Evolutionary conservation across 2,888 invertebrate species (phyloP).

Genomic region (Mechanitis mazaeus): DNA sequence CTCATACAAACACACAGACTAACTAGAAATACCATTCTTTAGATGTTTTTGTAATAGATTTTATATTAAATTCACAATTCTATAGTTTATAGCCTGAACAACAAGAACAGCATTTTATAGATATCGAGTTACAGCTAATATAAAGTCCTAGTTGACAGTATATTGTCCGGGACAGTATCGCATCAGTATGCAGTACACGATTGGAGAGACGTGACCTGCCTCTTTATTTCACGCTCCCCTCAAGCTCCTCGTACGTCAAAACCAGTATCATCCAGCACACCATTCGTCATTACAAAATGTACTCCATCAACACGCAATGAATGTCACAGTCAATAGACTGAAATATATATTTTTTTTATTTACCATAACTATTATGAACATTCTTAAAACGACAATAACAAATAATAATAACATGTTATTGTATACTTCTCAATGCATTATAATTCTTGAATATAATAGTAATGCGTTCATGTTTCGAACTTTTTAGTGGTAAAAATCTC

Average conservation of each 20-base stretch:
- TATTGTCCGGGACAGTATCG: conserved; percentile 23
- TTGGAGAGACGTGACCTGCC: conserved; percentile 58
- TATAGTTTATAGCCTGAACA: no score
- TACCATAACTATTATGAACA: neutral
- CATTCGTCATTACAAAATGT: conserved; percentile 16
- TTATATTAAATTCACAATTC: no score
- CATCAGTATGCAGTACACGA: conserved; percentile 62
- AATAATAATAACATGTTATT: neutral
- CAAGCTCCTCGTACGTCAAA: conserved; percentile 33
- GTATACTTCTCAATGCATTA: neutral
- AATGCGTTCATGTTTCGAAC: neutral
- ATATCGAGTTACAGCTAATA: no score
- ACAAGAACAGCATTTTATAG: no score
- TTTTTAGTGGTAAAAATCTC: conserved; percentile 17
- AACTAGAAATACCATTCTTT: neutral
- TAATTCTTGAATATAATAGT: neutral
- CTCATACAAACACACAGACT: conserved; percentile 1
- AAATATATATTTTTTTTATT: conserved; percentile 3
- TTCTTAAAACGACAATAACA: neutral
- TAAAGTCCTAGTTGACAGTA: no score
- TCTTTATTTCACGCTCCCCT: conserved; percentile 43
- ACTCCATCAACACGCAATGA: conserved; percentile 16
- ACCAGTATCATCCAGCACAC: conserved; percentile 36
- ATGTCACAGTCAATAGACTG: conserved; percentile 7
- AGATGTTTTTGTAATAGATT: no score